phyloP scores from a whole-genome alignment of 2,888 invertebrate species.

The Dastarcus helophoroides region DNA sequence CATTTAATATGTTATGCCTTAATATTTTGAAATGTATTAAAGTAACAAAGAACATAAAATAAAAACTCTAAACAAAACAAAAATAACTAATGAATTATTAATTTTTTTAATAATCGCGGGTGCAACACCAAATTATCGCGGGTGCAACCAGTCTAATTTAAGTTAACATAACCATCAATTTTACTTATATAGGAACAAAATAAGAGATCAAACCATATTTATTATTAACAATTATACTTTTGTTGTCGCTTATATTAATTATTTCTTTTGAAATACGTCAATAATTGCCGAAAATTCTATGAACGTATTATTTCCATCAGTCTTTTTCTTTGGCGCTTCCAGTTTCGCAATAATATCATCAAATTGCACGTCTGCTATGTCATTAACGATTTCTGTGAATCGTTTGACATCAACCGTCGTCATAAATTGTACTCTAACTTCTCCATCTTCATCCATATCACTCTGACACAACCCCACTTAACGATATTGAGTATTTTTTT shows the following conservation, averaged over 20 bases:
- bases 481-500: not conserved
- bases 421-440: no score
- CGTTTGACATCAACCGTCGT: no score
- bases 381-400: slow-evolving; percentile 13
- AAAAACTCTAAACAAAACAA: slow-evolving; percentile 3
- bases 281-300: slow-evolving; percentile 16
- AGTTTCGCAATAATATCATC: slow-evolving; percentile 17
- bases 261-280: slow-evolving; percentile 18
- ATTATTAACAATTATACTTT: slow-evolving; percentile 3
- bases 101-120: slow-evolving; percentile 3
- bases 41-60: slow-evolving; percentile 3
- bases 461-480: not conserved
- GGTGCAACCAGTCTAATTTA: slow-evolving; percentile 5
- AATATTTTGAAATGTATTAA: slow-evolving; percentile 1
- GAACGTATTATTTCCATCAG: slow-evolving; percentile 16
- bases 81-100: no score
- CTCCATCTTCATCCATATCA: no score
- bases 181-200: not conserved
- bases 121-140: slow-evolving; percentile 4
- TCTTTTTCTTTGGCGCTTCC: slow-evolving; percentile 17
- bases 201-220: no score
- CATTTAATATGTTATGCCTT: slow-evolving; percentile 5
- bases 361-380: slow-evolving; percentile 19
- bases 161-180: slow-evolving; percentile 4
- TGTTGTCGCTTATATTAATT: slow-evolving; percentile 13